phyloP scores from a whole-genome alignment of 2,113 vertebrate genomes.

The Peromyscus leucopus region DNA sequence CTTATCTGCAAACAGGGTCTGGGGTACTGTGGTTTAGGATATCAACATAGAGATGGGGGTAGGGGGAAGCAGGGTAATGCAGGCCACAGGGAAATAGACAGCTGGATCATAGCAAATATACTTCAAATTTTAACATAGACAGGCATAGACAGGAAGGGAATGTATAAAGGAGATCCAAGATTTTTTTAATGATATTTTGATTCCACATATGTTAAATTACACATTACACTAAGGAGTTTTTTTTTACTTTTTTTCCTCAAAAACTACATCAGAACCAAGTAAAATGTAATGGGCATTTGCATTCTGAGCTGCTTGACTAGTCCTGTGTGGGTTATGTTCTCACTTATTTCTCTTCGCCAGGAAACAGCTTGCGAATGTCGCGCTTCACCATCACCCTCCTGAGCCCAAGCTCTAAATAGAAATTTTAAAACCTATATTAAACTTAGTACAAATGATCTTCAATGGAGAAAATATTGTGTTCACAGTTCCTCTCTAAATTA shows the following conservation, averaged over 20 bases:
- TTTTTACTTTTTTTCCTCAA: slow-evolving; percentile 52
- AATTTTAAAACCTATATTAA: slow-evolving; percentile 78
- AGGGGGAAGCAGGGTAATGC: background rate
- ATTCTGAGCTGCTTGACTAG: slow-evolving; percentile 82
- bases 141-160: background rate
- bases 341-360: slow-evolving; percentile 87
- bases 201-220: background rate
- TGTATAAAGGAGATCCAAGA: background rate
- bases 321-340: slow-evolving; percentile 87
- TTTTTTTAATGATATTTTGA: background rate
- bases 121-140: background rate
- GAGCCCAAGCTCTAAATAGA: slow-evolving; percentile 82
- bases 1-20: background rate
- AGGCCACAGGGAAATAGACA: background rate
- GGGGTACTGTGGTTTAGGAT: background rate
- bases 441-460: slow-evolving; percentile 80
- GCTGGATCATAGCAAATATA: background rate
- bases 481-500: slow-evolving; percentile 78
- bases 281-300: slow-evolving; percentile 86
- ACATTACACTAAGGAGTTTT: background rate
- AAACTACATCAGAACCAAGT: slow-evolving; percentile 78
- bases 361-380: slow-evolving; percentile 89
- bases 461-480: slow-evolving; percentile 82
- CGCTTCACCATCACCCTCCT: slow-evolving; percentile 83
- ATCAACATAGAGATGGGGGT: background rate